Conservation (phyloP, 2,113 vertebrate genomes). For the Poeciliopsis prolifica region DNA sequence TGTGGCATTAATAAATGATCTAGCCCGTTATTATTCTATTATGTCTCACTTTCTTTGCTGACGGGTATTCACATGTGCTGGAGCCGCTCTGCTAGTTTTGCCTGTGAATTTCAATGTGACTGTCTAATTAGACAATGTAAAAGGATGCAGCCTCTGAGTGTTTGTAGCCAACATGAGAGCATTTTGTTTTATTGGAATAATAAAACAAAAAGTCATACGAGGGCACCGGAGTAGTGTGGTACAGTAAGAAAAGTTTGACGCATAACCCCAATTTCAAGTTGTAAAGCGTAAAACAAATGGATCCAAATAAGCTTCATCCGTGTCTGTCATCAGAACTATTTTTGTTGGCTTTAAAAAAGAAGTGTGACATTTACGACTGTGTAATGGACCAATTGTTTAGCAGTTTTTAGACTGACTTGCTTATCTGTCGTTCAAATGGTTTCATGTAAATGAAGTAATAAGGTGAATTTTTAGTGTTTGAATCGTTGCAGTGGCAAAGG, state of each 20-base stretch:
- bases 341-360: background rate
- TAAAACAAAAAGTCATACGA: background rate
- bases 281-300: no score
- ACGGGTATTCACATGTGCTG: background rate
- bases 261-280: no score
- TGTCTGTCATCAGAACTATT: background rate
- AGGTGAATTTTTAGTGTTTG: no score
- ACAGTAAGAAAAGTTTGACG: no score
- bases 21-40: background rate
- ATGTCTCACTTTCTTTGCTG: slow-evolving; percentile 19
- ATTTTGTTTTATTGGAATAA: slow-evolving; percentile 30
- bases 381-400: no score
- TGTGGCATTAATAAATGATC: background rate
- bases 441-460: no score
- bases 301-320: no score
- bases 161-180: slow-evolving; percentile 29
- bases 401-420: background rate
- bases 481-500: no score
- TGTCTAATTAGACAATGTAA: slow-evolving; percentile 21
- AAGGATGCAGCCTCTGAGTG: slow-evolving; percentile 31
- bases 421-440: no score
- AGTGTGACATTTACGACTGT: background rate
- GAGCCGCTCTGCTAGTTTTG: background rate
- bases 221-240: no score
- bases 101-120: slow-evolving; percentile 7